These are phyloP conservation scores for Seira ritae DNA, from an alignment of 2,888 invertebrate species.

Conservation along the genomic window DNA sequence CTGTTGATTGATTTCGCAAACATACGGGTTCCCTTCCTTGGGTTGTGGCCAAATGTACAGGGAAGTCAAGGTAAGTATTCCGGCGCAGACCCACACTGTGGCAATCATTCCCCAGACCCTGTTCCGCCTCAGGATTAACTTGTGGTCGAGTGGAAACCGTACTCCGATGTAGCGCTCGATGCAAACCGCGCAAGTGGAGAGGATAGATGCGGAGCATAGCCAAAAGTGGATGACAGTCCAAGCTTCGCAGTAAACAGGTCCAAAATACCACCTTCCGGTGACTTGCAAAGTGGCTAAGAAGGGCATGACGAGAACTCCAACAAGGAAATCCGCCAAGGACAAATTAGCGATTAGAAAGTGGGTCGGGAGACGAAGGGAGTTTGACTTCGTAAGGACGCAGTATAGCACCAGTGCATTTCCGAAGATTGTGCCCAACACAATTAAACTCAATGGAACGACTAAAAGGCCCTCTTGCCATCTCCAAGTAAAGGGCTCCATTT, in stretches of 20 bases:
- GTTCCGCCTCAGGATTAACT: conserved; percentile 37
- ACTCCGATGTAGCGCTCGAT: conserved; percentile 69
- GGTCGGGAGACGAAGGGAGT: conserved; percentile 55
- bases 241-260: conserved; percentile 50
- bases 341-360: conserved; percentile 65
- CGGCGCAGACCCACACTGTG: conserved; percentile 57
- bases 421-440: conserved; percentile 58
- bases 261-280: conserved; percentile 67
- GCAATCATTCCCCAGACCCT: conserved; percentile 49
- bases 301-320: conserved; percentile 67
- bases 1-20: conserved; percentile 61
- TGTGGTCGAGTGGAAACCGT: conserved; percentile 55
- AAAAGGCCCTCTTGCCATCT: conserved; percentile 54
- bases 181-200: conserved; percentile 66
- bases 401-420: conserved; percentile 66
- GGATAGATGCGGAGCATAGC: conserved; percentile 66
- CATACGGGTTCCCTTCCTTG: conserved; percentile 1
- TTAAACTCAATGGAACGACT: conserved; percentile 36
- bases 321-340: conserved; percentile 65
- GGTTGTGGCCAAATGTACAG: conserved; percentile 45
- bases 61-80: conserved; percentile 28
- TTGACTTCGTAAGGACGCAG: conserved; percentile 33
- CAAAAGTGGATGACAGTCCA: conserved; percentile 67
- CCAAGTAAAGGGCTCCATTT: conserved; percentile 34
- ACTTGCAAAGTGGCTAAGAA: conserved; percentile 56